phyloP scores from a whole-genome alignment of 2,797 vertebrate genomes.

The Salarias fasciatus region DNA sequence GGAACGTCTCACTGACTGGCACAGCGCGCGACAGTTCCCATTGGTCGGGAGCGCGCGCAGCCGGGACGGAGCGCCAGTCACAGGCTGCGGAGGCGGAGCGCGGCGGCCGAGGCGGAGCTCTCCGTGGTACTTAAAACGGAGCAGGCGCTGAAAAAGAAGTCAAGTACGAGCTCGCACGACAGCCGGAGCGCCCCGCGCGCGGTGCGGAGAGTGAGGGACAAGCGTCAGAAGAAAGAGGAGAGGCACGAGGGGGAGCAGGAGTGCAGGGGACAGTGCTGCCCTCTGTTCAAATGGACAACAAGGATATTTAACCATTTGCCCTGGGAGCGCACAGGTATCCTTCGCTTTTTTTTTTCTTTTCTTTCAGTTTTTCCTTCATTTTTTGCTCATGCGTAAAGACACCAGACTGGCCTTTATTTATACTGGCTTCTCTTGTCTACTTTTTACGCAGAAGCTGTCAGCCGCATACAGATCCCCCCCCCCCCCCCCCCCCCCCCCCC shows the following conservation, averaged over 20 bases:
- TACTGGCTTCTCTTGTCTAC: background rate
- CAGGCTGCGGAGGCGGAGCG: conserved; percentile 49
- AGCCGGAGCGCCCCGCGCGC: conserved; percentile 49
- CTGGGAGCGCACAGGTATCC: conserved; percentile 83
- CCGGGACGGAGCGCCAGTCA: conserved; percentile 48
- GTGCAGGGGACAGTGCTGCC: conserved; percentile 52
- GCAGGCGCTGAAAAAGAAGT: conserved; percentile 49
- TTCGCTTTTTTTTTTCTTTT: conserved; percentile 1
- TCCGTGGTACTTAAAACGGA: conserved; percentile 79
- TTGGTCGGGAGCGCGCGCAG: conserved; percentile 46
- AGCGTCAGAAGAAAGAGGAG: conserved; percentile 40
- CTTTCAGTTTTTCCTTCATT: background rate
- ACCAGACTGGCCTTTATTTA: conserved; percentile 16
- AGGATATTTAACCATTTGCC: conserved; percentile 78
- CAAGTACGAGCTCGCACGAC: conserved; percentile 49
- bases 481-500: too few relatives aligned
- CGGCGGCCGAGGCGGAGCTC: conserved; percentile 75
- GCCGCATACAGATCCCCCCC: too few relatives aligned
- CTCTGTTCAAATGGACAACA: conserved; percentile 77
- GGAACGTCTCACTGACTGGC: conserved; percentile 13
- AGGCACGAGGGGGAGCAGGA: conserved; percentile 14
- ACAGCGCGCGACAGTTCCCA: background rate
- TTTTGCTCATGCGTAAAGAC: conserved; percentile 52
- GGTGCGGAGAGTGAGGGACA: conserved; percentile 40
- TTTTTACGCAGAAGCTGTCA: conserved; percentile 4